Percentiles rank a stretch among this genome's conserved stretches.
Evolutionary conservation across 1,140 invertebrate species (phyloP).

Genomic region (Microplitis mediator): DNA sequence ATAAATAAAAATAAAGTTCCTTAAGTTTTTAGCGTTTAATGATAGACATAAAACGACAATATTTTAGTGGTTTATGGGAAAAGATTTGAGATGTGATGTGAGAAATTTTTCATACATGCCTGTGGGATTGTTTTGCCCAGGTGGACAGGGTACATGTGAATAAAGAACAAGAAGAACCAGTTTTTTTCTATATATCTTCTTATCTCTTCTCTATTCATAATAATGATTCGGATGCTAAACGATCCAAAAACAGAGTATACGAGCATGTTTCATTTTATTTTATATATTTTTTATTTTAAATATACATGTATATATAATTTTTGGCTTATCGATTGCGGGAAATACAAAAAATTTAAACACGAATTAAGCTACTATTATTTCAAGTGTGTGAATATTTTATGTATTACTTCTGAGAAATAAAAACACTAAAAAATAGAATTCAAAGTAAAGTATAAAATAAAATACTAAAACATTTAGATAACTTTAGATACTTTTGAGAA

Average conservation of each 20-base stretch:
- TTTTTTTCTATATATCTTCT: not conserved
- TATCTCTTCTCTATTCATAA: not conserved
- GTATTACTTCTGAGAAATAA: not conserved
- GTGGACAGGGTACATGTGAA: not conserved
- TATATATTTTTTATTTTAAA: not conserved
- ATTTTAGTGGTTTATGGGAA: not conserved
- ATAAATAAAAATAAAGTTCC: not conserved
- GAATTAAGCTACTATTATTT: conserved; percentile 5
- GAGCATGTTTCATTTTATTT: conserved; percentile 10
- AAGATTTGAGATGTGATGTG: conserved; percentile 3
- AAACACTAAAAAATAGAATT: too few species aligned
- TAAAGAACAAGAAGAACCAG: conserved; percentile 7
- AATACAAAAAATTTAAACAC: not conserved
- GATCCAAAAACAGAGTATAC: not conserved
- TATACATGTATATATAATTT: not conserved
- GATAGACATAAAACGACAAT: not conserved
- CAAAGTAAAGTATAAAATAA: not conserved
- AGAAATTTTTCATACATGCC: conserved; percentile 2
- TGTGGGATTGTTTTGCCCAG: too few species aligned
- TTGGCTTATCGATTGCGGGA: not conserved
- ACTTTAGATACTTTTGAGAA: not conserved
- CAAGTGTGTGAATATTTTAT: not conserved
- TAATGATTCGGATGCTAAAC: not conserved
- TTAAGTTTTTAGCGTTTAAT: not conserved
- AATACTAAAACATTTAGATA: too few species aligned